These are phyloP conservation scores for Xiphophorus maculatus DNA, from an alignment of 2,113 vertebrate genomes.

Conservation along the genomic window DNA sequence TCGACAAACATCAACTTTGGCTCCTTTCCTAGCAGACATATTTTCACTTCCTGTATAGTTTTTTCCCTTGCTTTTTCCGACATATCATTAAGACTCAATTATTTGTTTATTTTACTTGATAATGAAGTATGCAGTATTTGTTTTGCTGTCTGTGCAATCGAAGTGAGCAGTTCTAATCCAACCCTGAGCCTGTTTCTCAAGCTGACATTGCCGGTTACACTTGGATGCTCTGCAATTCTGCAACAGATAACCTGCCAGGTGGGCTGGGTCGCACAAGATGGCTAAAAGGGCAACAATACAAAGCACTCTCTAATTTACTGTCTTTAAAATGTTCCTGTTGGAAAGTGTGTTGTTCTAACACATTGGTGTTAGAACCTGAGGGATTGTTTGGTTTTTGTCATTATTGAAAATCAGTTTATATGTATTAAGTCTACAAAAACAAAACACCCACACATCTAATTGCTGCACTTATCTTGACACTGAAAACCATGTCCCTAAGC, in stretches of 20 bases:
- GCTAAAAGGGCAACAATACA: slow-evolving; percentile 14
- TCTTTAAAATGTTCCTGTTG: neutral
- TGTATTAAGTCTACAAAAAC: neutral
- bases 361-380: too few relatives aligned
- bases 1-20: slow-evolving; percentile 1
- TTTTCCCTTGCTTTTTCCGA: neutral
- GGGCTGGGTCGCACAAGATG: slow-evolving; percentile 32
- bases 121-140: slow-evolving; percentile 1
- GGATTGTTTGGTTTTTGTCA: too few relatives aligned
- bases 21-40: neutral
- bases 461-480: too few relatives aligned
- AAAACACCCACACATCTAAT: too few relatives aligned
- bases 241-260: slow-evolving; percentile 39
- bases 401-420: too few relatives aligned
- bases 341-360: neutral
- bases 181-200: slow-evolving; percentile 37
- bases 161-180: slow-evolving; percentile 29
- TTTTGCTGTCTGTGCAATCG: slow-evolving; percentile 36
- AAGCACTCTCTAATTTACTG: neutral
- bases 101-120: neutral
- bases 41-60: slow-evolving; percentile 1
- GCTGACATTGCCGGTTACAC: slow-evolving; percentile 53
- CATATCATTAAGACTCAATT: neutral
- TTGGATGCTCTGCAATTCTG: slow-evolving; percentile 37
- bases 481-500: too few relatives aligned